Evolutionary conservation across 2,797 vertebrate species (phyloP), one percentile per base, ranked within the genome.

Genomic region (Cuniculus paca): DNA sequence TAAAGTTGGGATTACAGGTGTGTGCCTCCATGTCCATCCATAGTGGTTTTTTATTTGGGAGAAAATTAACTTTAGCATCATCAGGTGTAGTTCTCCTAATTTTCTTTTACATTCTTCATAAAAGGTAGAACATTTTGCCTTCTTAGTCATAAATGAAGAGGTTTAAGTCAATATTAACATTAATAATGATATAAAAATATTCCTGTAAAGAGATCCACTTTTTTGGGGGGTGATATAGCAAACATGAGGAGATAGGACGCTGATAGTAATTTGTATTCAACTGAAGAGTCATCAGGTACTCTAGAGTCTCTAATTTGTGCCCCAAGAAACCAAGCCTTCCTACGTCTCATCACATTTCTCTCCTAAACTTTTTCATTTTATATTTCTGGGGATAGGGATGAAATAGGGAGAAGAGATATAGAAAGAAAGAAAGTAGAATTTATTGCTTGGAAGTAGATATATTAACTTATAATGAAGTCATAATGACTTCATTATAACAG

Each of bases 51-150:
- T 90, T 16, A 63, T 56, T 89, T 89, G 56, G 50, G 45, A 84
- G 83, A 78, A 94, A 70, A 91, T 86, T 48, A 84, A 70, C 24
- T 82, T 92, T 89, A 50, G 17, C 61, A 0, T 93, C 28, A 89
- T 48, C 22, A 56, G 79, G 56, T 87, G 22, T 92, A 80, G 48
- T 91, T 77, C 22, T 36, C 42, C n/a, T 79, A 60, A 78, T 95
- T 48, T 94, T 91, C 54, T 82, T 82, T 82, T 45, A 54, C 58
- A 78, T 75, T 85, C 12, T 91, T 68, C 52, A 34, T n/a, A 39
- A 81, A 93, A 61, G 34, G 34, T 68, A 93, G 78, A 78, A 48
- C 10, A 85, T 82, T 95, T 95, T 96, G 72, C 54, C n/a, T 91
- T 90, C 5, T 61, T 42, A 79, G 6, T 90, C 75, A 80, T 28